Percentiles rank a stretch among this genome's conserved stretches.
These are phyloP conservation scores for Macrotrachela quadricornifera DNA, from an alignment of 1,140 invertebrate species.

Conservation along the genomic window DNA sequence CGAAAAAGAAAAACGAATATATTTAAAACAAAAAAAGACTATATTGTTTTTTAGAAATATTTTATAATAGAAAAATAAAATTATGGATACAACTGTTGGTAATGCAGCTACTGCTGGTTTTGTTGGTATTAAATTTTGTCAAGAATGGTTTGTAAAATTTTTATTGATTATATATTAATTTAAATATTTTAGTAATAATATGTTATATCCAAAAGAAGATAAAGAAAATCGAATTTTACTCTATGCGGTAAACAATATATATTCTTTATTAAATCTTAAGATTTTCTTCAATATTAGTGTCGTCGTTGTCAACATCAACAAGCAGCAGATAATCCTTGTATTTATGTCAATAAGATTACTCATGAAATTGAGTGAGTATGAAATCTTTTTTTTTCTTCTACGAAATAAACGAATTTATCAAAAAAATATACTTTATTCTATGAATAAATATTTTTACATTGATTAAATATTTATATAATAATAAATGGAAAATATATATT, in stretches of 20 bases:
- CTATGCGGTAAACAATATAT: too few species aligned
- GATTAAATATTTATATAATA: too few species aligned
- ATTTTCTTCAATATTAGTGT: slow-evolving; percentile 39
- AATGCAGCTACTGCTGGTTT: not conserved
- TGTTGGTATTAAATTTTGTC: slow-evolving; percentile 9
- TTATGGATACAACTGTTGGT: too few species aligned
- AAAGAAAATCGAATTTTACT: slow-evolving; percentile 38
- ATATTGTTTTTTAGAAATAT: too few species aligned
- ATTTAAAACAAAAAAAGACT: too few species aligned
- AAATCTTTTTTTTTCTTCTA: too few species aligned
- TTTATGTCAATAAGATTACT: slow-evolving; percentile 99
- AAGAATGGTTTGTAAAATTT: not conserved
- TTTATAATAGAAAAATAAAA: too few species aligned
- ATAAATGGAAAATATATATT: too few species aligned
- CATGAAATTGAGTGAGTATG: slow-evolving; percentile 34
- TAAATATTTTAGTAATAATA: slow-evolving; percentile 44
- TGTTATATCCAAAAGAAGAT: slow-evolving; percentile 97
- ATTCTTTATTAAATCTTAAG: not conserved
- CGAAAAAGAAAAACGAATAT: too few species aligned
- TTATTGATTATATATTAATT: not conserved
- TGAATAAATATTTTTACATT: too few species aligned
- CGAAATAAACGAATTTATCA: too few species aligned
- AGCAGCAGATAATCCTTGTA: slow-evolving; percentile 84
- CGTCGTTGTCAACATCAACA: slow-evolving; percentile 91
- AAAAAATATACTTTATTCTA: too few species aligned